phyloP scores from a whole-genome alignment of 1,140 invertebrate genomes.

The Drosophila ohnishii region DNA sequence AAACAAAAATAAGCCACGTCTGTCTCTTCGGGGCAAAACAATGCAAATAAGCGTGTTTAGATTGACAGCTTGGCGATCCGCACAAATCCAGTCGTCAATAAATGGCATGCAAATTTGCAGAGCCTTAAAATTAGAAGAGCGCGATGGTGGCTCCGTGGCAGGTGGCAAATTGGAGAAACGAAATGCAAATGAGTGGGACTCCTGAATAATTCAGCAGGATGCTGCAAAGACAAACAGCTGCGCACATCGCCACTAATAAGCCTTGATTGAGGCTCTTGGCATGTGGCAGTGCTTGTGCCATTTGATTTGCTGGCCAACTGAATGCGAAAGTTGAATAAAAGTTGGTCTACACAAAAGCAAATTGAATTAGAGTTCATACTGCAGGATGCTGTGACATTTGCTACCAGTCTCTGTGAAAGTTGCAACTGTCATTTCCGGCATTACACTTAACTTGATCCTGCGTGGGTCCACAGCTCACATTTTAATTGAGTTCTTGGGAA shows the following conservation, averaged over 20 bases:
- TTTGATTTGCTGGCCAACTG: conserved; percentile 58
- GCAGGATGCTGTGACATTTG: conserved; percentile 22
- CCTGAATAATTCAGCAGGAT: conserved; percentile 76
- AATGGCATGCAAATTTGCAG: conserved; percentile 65
- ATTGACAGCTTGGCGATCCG: conserved; percentile 51
- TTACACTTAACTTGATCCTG: conserved; percentile 7
- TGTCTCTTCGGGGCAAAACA: conserved; percentile 36
- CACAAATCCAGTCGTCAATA: conserved; percentile 61
- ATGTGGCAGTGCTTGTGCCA: conserved; percentile 62
- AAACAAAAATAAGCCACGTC: conserved; percentile 6
- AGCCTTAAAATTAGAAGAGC: conserved; percentile 30
- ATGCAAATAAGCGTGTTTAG: conserved; percentile 55
- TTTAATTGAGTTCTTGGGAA: conserved; percentile 3
- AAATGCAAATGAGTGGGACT: conserved; percentile 69
- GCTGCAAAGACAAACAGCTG: conserved; percentile 62
- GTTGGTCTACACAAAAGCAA: conserved; percentile 5
- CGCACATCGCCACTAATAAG: conserved; percentile 55
- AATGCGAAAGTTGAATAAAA: conserved; percentile 35
- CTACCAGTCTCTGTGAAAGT: conserved; percentile 10
- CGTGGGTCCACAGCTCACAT: conserved; percentile 2
- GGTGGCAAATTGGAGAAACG: conserved; percentile 64
- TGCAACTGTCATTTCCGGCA: conserved; percentile 9
- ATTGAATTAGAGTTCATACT: conserved; percentile 27
- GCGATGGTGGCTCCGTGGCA: conserved; percentile 26
- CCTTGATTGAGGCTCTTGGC: conserved; percentile 68